A percentile compares a stretch with the other conserved stretches of the same genome.
These are phyloP conservation scores for Spodoptera littoralis DNA, from an alignment of 2,888 invertebrate genomes.

Conservation along the genomic window DNA sequence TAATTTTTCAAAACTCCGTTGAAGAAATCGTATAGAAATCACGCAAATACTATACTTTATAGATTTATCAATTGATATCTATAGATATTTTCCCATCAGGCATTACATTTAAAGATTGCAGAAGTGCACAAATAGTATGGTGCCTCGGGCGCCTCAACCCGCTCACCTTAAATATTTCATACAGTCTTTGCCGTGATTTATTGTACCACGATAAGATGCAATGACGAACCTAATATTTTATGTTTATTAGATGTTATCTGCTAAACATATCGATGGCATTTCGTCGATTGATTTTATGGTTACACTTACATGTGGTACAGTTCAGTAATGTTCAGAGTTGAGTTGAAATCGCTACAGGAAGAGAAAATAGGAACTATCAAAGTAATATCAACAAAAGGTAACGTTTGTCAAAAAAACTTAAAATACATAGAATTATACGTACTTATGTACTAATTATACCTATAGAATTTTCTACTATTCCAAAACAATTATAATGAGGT, in stretches of 20 bases:
- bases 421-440: too few relatives aligned
- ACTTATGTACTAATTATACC: too few relatives aligned
- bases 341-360: too few relatives aligned
- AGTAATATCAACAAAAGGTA: too few relatives aligned
- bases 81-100: slow-evolving; percentile 35
- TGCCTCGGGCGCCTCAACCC: slow-evolving; percentile 32
- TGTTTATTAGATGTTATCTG: slow-evolving; percentile 33
- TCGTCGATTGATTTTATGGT: neutral
- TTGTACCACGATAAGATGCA: slow-evolving; percentile 33
- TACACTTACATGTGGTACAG: neutral
- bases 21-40: too few relatives aligned
- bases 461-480: too few relatives aligned
- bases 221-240: slow-evolving; percentile 40
- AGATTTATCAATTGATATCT: slow-evolving; percentile 43
- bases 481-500: too few relatives aligned
- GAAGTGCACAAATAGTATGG: slow-evolving; percentile 23
- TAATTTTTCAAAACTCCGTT: too few relatives aligned
- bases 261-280: slow-evolving; percentile 4
- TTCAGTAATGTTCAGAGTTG: too few relatives aligned
- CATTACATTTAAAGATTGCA: slow-evolving; percentile 39
- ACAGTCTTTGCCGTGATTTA: slow-evolving; percentile 28
- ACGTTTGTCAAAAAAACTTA: too few relatives aligned
- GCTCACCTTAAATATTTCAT: slow-evolving; percentile 32
- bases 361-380: too few relatives aligned
- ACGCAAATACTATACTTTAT: neutral